Conservation (phyloP, 2,888 invertebrate species). For the Amiota communis region DNA sequence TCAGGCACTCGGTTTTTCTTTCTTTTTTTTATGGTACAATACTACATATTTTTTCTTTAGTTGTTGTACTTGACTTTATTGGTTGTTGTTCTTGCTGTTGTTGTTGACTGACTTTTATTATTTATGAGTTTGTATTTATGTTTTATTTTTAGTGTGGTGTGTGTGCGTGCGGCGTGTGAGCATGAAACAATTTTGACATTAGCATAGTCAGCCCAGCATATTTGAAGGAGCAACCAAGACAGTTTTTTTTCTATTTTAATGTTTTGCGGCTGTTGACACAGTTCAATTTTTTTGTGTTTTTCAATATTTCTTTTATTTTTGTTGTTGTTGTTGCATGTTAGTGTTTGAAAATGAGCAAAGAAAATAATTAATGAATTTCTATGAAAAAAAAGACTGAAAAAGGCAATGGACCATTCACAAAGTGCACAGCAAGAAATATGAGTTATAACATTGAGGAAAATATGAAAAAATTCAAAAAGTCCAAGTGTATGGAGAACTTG, state of each 20-base stretch:
- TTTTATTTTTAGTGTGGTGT: neutral
- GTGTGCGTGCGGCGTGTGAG: neutral
- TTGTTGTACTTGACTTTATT: neutral
- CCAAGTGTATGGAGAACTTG: too few relatives aligned
- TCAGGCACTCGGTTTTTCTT: conserved; percentile 23
- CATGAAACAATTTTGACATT: neutral
- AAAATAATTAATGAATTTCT: neutral
- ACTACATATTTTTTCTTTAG: neutral
- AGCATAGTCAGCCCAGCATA: too few relatives aligned
- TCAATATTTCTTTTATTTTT: neutral
- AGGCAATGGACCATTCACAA: too few relatives aligned
- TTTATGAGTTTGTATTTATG: conserved; percentile 9
- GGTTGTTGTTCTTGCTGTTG: neutral
- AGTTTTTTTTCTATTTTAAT: neutral
- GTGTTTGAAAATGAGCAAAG: neutral
- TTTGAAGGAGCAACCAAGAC: neutral
- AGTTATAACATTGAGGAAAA: too few relatives aligned
- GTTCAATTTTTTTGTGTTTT: neutral
- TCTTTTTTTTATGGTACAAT: conserved; percentile 1
- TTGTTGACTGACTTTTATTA: neutral
- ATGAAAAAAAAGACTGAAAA: too few relatives aligned
- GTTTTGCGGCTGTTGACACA: neutral
- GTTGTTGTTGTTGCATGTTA: neutral
- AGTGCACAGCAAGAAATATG: too few relatives aligned
- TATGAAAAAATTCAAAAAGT: too few relatives aligned